Evolutionary conservation across 2,113 vertebrate genomes (phyloP).

Genomic region (Phrynocephalus versicolor): DNA sequence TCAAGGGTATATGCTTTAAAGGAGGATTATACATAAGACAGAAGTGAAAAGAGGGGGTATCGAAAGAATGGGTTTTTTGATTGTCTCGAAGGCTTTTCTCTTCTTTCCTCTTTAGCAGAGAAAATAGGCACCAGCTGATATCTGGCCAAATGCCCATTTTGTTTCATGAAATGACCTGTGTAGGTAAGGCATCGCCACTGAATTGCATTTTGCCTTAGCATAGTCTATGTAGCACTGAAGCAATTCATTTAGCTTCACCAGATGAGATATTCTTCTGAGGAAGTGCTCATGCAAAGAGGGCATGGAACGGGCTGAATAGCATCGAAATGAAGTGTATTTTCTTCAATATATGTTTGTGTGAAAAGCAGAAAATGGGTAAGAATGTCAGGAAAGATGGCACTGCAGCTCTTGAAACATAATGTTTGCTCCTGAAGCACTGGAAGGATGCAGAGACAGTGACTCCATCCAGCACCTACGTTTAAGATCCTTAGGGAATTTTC

Average conservation of each 20-base stretch:
- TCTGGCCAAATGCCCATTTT: conserved; percentile 47
- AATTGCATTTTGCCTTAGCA: conserved; percentile 41
- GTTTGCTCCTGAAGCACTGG: background rate
- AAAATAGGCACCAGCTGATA: conserved; percentile 49
- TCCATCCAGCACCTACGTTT: background rate
- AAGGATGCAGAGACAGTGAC: background rate
- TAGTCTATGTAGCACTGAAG: conserved; percentile 38
- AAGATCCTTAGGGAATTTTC: background rate
- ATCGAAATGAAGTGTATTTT: background rate
- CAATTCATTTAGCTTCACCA: conserved; percentile 35
- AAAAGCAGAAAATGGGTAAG: background rate
- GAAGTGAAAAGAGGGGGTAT: conserved; percentile 48
- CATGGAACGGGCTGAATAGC: background rate
- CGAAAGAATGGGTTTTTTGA: conserved; percentile 51
- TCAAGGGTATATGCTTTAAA: conserved; percentile 66
- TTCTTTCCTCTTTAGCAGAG: conserved; percentile 44
- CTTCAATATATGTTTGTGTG: background rate
- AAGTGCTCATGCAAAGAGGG: background rate
- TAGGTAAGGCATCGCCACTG: conserved; percentile 50
- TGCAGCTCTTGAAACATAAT: background rate
- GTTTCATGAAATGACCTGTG: conserved; percentile 57
- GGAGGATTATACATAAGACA: conserved; percentile 55
- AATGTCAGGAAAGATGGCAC: conserved; percentile 11
- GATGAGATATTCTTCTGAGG: background rate
- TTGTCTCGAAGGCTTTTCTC: conserved; percentile 48